Percentiles rank a stretch among this genome's conserved stretches.
These are phyloP conservation scores for Echeneis naucrates DNA, from an alignment of 2,797 vertebrate species.

Conservation along the genomic window DNA sequence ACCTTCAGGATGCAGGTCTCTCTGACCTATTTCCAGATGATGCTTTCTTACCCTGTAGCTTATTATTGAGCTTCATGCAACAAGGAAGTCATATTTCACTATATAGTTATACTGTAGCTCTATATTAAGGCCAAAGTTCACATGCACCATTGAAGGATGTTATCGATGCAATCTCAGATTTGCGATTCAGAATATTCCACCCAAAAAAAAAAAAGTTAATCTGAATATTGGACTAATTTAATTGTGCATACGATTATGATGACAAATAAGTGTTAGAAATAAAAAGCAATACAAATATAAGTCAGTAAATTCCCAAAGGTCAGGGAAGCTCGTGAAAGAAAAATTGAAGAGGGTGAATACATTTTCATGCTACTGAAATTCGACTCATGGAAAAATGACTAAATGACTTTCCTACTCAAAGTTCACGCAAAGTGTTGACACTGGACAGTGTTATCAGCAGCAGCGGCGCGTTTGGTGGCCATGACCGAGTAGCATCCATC, in stretches of 20 bases:
- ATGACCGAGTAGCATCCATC: not conserved
- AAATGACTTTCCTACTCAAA: conserved; percentile 10
- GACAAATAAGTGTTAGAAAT: too few relatives aligned
- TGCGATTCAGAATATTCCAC: not conserved
- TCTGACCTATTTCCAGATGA: not conserved
- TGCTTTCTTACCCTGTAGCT: not conserved
- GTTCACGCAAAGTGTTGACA: conserved; percentile 4
- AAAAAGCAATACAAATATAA: too few relatives aligned
- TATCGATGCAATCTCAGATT: not conserved
- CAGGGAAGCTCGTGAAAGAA: too few relatives aligned
- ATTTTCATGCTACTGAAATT: conserved; percentile 1
- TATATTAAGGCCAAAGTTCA: conserved; percentile 39
- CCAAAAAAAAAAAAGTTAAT: not conserved
- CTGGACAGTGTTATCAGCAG: conserved; percentile 24
- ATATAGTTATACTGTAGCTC: conserved; percentile 4
- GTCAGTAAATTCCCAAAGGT: too few relatives aligned
- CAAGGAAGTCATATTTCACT: conserved; percentile 33
- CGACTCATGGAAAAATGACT: conserved; percentile 19
- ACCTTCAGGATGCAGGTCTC: not conserved
- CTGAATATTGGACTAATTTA: not conserved
- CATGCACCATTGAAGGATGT: not conserved
- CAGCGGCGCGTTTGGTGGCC: not conserved
- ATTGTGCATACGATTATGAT: too few relatives aligned
- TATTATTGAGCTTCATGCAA: conserved; percentile 33
- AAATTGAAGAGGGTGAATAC: not conserved